Evolutionary conservation across 2,888 invertebrate genomes (phyloP).

Genomic region (Pelosia muscerda): DNA sequence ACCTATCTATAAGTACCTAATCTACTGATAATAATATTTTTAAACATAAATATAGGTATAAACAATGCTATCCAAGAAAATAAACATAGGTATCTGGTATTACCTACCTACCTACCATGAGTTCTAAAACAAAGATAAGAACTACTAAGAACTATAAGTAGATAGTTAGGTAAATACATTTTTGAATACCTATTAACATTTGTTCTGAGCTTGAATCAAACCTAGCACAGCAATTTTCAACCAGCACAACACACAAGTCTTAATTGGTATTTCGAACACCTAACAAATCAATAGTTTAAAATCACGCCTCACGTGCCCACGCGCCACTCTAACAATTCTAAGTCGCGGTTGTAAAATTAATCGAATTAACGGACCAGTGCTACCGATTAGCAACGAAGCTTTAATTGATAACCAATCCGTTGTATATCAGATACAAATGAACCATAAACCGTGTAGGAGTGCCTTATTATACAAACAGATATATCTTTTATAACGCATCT

Average conservation of each 20-base stretch:
- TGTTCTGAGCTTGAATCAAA: too few species aligned
- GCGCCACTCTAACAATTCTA: constrained; percentile 34
- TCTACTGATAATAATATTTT: too few species aligned
- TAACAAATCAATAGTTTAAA: constrained; percentile 5
- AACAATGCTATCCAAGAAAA: too few species aligned
- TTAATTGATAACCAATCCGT: constrained; percentile 56
- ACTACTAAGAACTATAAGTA: too few species aligned
- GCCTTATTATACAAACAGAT: constrained; percentile 26
- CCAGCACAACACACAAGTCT: background rate
- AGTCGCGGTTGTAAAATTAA: constrained; percentile 61
- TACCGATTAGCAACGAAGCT: constrained; percentile 57
- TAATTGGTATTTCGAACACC: background rate
- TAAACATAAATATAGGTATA: too few species aligned
- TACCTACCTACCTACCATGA: too few species aligned
- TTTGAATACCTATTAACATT: too few species aligned
- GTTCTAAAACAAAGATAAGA: too few species aligned
- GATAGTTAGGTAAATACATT: too few species aligned
- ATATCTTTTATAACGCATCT: constrained; percentile 34
- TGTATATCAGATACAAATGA: constrained; percentile 58
- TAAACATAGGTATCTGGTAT: too few species aligned
- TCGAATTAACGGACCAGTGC: constrained; percentile 60
- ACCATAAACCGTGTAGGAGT: constrained; percentile 51
- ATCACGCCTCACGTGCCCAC: constrained; percentile 56
- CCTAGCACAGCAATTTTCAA: too few species aligned
- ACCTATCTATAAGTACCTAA: too few species aligned